A percentile compares a stretch with the other conserved stretches of the same genome.
phyloP scores from a whole-genome alignment of 2,797 vertebrate genomes.

The Rhabdophis nuchalis region DNA sequence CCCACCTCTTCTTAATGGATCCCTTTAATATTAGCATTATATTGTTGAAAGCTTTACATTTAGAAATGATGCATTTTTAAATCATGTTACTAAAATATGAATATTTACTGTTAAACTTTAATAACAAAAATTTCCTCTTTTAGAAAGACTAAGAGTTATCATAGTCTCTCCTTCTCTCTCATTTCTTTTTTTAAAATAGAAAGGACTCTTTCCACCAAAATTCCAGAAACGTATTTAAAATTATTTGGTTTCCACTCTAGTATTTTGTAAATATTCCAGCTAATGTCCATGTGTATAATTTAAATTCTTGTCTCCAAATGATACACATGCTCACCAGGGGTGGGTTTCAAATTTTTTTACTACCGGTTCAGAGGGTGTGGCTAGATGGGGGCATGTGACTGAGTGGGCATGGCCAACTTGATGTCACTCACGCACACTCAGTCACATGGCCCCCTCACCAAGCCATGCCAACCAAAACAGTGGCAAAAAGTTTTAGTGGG shows the following conservation, averaged over 20 bases:
- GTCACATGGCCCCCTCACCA: no score
- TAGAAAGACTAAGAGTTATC: slow-evolving; percentile 11
- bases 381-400: no score
- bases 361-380: no score
- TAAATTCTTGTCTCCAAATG: not conserved
- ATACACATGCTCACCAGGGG: not conserved
- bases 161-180: not conserved
- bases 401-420: no score
- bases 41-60: slow-evolving; percentile 49
- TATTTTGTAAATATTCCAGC: not conserved
- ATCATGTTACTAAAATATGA: slow-evolving; percentile 52
- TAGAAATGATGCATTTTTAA: not conserved
- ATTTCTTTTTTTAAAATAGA: not conserved
- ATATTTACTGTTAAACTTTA: slow-evolving; percentile 59
- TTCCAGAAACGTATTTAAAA: not conserved
- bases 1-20: slow-evolving; percentile 59
- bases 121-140: slow-evolving; percentile 44
- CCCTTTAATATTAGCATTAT: slow-evolving; percentile 61
- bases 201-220: not conserved
- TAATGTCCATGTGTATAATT: not conserved
- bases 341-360: no score
- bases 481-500: no score
- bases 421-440: no score
- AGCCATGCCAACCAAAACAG: no score
- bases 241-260: not conserved